Conservation (phyloP, 2,113 vertebrate genomes). For the Nothoprocta pentlandii region DNA sequence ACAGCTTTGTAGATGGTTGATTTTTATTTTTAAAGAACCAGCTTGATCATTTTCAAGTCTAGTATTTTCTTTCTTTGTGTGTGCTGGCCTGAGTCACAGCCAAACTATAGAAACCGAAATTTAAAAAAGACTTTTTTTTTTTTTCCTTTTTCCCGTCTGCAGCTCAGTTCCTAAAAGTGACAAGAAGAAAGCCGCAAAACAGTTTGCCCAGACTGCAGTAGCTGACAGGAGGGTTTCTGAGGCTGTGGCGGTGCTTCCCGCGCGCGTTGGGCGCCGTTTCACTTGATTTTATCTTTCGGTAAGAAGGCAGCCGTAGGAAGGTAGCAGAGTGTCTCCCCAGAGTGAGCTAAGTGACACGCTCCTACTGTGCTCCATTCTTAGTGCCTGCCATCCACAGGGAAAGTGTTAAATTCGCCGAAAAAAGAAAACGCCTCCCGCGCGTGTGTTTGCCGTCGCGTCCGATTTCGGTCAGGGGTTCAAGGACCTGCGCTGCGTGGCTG, state of each 20-base stretch:
- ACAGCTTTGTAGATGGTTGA: neutral
- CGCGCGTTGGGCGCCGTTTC: neutral
- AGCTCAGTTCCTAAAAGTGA: neutral
- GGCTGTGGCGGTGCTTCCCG: neutral
- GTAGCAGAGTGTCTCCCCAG: neutral
- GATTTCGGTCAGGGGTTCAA: neutral
- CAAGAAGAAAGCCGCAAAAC: neutral
- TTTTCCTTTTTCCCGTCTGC: neutral
- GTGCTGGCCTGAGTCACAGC: neutral
- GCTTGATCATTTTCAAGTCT: neutral
- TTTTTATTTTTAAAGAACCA: neutral
- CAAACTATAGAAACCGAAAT: conserved; percentile 1
- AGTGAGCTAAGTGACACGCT: neutral
- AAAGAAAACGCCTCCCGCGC: neutral
- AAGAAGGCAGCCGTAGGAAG: neutral
- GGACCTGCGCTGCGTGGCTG: neutral
- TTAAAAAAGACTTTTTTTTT: neutral
- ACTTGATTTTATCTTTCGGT: conserved; percentile 1
- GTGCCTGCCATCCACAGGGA: neutral
- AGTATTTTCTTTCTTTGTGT: neutral
- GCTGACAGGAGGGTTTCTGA: neutral
- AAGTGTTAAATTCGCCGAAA: neutral
- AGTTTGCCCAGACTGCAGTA: neutral
- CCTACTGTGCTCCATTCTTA: neutral
- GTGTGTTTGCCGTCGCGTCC: neutral